Base-by-base conservation (phyloP, 2,888 invertebrate genomes). In the Marasmarcha lunaedactyla region DNA sequence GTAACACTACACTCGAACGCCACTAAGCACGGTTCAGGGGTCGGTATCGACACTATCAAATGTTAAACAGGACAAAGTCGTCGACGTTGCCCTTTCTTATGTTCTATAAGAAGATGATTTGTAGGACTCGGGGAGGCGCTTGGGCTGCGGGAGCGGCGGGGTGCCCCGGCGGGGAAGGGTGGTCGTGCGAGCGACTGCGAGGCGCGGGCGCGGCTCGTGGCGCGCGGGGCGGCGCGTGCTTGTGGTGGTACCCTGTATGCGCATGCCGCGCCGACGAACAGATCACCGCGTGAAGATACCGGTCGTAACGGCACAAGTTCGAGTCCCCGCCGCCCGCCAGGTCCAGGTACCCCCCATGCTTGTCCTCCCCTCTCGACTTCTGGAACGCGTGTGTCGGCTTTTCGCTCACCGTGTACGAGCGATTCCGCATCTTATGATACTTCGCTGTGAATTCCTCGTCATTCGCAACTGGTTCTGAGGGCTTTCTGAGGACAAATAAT, bases 261-360 rank as follows among this genome's bases (percentile, higher is more conserved):
- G 81, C 81, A 46, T 84, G 84, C 10, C 72, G 63, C 5, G 84
- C 72, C 1, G 84, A 83, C 13, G 85, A 83, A 54, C 88, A 88
- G 46, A 88, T 87, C 35, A 87, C 87, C 35, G 88, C 88, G 57
- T 88, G 88, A 41, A 88, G 62, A 59, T 88, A 88, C 42, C 88
- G 81, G 56, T 88, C 88, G 55, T 88, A 88, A 42, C 81, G 54
- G 46, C 81, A 81, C 48, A 85, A 52, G 54, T 87, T 67, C 5
- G 87, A 86, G 43, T 86, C 85, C 10, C 87, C 87, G 43, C 86
- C 86, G 56, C 85, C 83, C 46, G 87, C 87, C 59, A 88, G 59
- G 59, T 88, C 88, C 47, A 87, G 71, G 55, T 88, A 87, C 55
- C 87, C 88, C 3, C 7, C 7, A 7, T 20, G 20, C 46, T 87